Percentiles rank a stretch among this genome's conserved stretches.
Evolutionary conservation across 1,140 invertebrate genomes (phyloP).

Genomic region (Brachionus calyciflorus): DNA sequence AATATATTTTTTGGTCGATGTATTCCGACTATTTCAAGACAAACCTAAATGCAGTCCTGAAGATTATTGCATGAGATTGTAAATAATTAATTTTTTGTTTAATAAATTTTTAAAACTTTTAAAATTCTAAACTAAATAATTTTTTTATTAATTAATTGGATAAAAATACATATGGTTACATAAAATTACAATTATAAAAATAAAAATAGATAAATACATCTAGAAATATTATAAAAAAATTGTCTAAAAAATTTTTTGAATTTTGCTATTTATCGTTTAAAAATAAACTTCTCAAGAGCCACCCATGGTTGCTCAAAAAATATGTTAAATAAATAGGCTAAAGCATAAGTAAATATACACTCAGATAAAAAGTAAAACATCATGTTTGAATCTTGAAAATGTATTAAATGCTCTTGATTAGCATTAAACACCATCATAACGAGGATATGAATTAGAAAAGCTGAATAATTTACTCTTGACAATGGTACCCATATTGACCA

Average conservation of each 20-base stretch:
- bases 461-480: slow-evolving; percentile 82
- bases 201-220: too few species aligned
- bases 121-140: not conserved
- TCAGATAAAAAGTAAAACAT: slow-evolving; percentile 9
- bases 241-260: too few species aligned
- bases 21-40: slow-evolving; percentile 20
- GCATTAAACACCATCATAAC: slow-evolving; percentile 21
- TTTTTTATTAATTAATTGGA: too few species aligned
- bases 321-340: slow-evolving; percentile 23
- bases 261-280: too few species aligned
- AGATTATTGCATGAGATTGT: not conserved
- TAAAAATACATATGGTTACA: too few species aligned
- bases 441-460: slow-evolving; percentile 76
- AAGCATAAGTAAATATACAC: not conserved
- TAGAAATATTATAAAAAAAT: too few species aligned
- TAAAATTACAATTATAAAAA: too few species aligned
- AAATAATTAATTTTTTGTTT: too few species aligned
- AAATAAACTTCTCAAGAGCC: slow-evolving; percentile 19
- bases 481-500: slow-evolving; percentile 76
- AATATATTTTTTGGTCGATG: slow-evolving; percentile 20
- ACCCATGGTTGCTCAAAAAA: slow-evolving; percentile 34
- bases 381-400: slow-evolving; percentile 21
- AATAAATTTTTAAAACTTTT: too few species aligned
- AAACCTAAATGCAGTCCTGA: slow-evolving; percentile 33
- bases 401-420: slow-evolving; percentile 9